phyloP scores from a whole-genome alignment of 1,140 invertebrate genomes.

The Danaus plexippus region DNA sequence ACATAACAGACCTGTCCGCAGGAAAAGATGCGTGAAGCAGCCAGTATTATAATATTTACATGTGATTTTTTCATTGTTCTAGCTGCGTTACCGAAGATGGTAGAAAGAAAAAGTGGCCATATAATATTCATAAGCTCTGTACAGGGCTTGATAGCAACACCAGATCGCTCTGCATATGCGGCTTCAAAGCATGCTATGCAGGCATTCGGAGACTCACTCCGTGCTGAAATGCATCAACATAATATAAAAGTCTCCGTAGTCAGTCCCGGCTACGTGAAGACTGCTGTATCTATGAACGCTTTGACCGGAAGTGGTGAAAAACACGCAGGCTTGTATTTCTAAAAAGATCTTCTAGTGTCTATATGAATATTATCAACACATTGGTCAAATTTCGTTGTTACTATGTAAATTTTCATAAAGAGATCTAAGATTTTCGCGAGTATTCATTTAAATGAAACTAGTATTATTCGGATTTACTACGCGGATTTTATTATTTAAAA shows the following conservation, averaged over 20 bases:
- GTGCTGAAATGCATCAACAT: conserved; percentile 83
- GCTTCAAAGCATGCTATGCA: conserved; percentile 96
- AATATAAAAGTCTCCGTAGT: conserved; percentile 87
- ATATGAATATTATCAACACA: too few relatives aligned
- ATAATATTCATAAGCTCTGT: conserved; percentile 94
- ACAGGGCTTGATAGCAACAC: conserved; percentile 92
- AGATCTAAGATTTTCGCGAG: too few relatives aligned
- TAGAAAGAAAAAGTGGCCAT: conserved; percentile 82
- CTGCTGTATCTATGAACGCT: conserved; percentile 91
- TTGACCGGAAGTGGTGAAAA: conserved; percentile 81
- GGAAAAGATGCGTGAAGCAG: too few relatives aligned
- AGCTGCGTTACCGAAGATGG: conserved; percentile 88
- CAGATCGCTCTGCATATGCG: conserved; percentile 89
- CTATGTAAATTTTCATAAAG: too few relatives aligned
- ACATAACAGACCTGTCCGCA: too few relatives aligned
- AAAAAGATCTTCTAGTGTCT: too few relatives aligned
- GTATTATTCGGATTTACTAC: too few relatives aligned
- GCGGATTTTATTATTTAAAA: too few relatives aligned
- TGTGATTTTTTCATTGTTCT: conserved; percentile 26
- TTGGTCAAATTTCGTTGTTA: too few relatives aligned
- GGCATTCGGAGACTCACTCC: conserved; percentile 87
- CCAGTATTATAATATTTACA: too few relatives aligned
- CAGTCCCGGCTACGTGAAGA: conserved; percentile 92
- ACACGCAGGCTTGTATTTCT: conserved; percentile 79
- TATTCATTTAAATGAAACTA: too few relatives aligned